A percentile compares a stretch with the other conserved stretches of the same genome.
Evolutionary conservation across 2,113 vertebrate genomes (phyloP).

Genomic region (Neoarius graeffei): DNA sequence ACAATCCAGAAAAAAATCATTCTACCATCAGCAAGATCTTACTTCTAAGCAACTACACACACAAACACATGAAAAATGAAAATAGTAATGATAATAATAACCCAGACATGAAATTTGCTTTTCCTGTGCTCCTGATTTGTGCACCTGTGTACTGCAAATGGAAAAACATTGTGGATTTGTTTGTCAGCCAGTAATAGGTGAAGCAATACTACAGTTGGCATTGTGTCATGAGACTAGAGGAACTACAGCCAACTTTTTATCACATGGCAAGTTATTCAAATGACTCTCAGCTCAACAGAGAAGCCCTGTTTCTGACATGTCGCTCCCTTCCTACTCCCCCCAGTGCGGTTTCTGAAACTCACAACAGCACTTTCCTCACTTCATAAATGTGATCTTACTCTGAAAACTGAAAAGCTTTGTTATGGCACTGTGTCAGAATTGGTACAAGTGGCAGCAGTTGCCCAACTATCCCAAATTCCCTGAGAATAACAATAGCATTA

Average conservation of each 20-base stretch:
- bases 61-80: no score
- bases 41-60: background rate
- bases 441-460: conserved; percentile 42
- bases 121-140: background rate
- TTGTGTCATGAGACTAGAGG: conserved; percentile 28
- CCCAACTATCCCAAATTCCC: conserved; percentile 45
- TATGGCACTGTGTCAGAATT: conserved; percentile 8
- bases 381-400: conserved; percentile 1
- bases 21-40: background rate
- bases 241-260: conserved; percentile 42
- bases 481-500: conserved; percentile 46
- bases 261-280: conserved; percentile 53
- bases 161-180: conserved; percentile 13
- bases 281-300: conserved; percentile 45
- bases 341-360: background rate
- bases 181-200: background rate
- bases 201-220: conserved; percentile 38
- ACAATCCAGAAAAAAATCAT: background rate
- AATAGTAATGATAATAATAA: no score
- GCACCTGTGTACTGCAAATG: background rate
- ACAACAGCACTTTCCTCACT: conserved; percentile 4
- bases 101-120: background rate
- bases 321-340: conserved; percentile 1
- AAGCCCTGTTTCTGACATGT: conserved; percentile 23
- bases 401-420: background rate